Percentiles rank a stretch among this genome's conserved stretches.
Evolutionary conservation across 2,888 invertebrate species (phyloP).

Genomic region (Noctua fimbriata): DNA sequence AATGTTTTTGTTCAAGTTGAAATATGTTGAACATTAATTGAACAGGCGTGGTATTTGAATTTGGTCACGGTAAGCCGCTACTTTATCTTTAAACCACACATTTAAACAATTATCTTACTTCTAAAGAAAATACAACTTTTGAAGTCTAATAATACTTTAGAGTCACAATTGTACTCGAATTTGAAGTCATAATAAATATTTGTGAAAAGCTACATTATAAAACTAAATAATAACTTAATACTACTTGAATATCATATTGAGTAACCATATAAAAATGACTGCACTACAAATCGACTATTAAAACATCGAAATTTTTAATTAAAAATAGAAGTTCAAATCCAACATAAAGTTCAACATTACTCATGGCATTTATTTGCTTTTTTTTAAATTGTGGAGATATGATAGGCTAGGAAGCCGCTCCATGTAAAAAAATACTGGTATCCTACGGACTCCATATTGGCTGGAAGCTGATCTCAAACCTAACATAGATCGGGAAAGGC

Average conservation of each 20-base stretch:
- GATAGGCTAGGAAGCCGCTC: neutral
- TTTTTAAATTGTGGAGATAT: neutral
- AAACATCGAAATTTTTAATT: slow-evolving; percentile 1
- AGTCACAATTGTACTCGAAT: slow-evolving; percentile 26
- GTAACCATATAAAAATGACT: slow-evolving; percentile 12
- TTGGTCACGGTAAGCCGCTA: slow-evolving; percentile 50
- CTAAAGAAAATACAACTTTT: slow-evolving; percentile 30
- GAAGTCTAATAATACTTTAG: slow-evolving; percentile 12
- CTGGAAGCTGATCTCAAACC: neutral
- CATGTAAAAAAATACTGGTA: neutral
- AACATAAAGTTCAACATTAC: slow-evolving; percentile 20
- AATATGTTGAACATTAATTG: slow-evolving; percentile 59
- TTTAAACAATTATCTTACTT: slow-evolving; percentile 29
- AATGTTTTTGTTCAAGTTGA: slow-evolving; percentile 46
- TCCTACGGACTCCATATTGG: neutral
- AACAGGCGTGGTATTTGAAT: slow-evolving; percentile 62
- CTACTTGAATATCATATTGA: slow-evolving; percentile 29
- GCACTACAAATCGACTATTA: slow-evolving; percentile 33
- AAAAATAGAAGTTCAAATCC: slow-evolving; percentile 25
- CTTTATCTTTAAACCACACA: slow-evolving; percentile 54
- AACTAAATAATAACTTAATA: slow-evolving; percentile 21
- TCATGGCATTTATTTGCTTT: rapidly evolving
- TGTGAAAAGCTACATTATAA: slow-evolving; percentile 7
- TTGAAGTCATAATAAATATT: slow-evolving; percentile 16
- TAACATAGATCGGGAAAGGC: neutral